These are phyloP conservation scores for Leucopsar rothschildi DNA, from an alignment of 2,113 vertebrate species.

Conservation along the genomic window DNA sequence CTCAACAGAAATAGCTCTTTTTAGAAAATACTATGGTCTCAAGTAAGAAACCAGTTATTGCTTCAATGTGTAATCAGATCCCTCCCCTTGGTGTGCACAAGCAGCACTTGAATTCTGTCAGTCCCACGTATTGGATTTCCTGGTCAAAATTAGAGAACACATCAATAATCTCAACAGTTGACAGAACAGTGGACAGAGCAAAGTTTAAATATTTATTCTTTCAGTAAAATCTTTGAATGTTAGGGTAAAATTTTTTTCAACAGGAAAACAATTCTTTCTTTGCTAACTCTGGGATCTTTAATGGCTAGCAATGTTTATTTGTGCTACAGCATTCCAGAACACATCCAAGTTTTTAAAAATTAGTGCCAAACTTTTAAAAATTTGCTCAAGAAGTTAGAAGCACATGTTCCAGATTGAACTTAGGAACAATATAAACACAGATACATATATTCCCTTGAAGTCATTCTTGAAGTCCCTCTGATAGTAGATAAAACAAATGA, in stretches of 20 bases:
- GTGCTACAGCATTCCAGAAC: neutral
- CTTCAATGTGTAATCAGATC: neutral
- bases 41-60: neutral
- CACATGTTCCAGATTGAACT: neutral
- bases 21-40: neutral
- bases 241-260: neutral
- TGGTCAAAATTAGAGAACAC: neutral
- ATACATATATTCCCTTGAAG: neutral
- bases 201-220: slow-evolving; percentile 37
- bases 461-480: neutral
- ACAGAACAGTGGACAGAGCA: neutral
- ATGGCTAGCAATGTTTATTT: neutral
- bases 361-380: rapidly evolving
- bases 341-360: neutral
- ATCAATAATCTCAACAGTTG: neutral
- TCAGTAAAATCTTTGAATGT: neutral
- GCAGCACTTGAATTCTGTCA: neutral
- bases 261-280: neutral
- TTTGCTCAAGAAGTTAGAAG: neutral
- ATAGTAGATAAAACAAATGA: neutral
- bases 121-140: neutral
- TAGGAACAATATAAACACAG: neutral
- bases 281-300: neutral
- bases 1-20: neutral
- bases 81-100: neutral